phyloP scores from a whole-genome alignment of 2,888 invertebrate species.

The Mesoligia furuncula region DNA sequence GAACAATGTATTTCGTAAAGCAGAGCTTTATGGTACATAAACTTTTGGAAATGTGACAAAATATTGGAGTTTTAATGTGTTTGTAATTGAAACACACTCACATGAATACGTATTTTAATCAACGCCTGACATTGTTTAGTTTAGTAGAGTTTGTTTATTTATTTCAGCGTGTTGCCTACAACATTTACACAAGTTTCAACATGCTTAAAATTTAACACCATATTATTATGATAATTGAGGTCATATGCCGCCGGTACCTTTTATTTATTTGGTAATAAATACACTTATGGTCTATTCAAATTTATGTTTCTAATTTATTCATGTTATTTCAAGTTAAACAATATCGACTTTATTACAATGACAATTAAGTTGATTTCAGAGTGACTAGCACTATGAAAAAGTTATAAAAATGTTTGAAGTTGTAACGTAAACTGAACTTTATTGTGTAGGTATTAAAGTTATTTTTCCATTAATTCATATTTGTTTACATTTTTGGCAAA shows the following conservation, averaged over 20 bases:
- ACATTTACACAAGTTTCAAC: not conserved
- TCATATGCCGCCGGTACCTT: not conserved
- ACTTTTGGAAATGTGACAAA: conserved; percentile 46
- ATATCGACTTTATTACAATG: too few species aligned
- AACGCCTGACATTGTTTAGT: conserved; percentile 6
- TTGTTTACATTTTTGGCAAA: too few species aligned
- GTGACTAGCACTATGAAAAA: too few species aligned
- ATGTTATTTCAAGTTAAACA: too few species aligned
- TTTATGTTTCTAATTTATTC: too few species aligned
- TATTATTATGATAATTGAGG: not conserved
- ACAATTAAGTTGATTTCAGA: too few species aligned
- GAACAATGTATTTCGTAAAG: conserved; percentile 36
- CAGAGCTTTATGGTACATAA: conserved; percentile 38
- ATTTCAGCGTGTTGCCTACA: not conserved
- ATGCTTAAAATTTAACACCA: not conserved
- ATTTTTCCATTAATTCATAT: too few species aligned
- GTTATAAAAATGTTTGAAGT: too few species aligned
- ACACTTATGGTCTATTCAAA: too few species aligned
- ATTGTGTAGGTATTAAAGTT: too few species aligned
- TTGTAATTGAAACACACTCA: conserved; percentile 36
- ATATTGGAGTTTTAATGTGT: conserved; percentile 42
- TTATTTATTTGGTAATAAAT: not conserved
- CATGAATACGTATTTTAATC: conserved; percentile 2
- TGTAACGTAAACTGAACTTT: too few species aligned
- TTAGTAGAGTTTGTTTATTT: conserved; percentile 14